phyloP scores from a whole-genome alignment of 2,113 vertebrate genomes.

The Pachyramphus minor region DNA sequence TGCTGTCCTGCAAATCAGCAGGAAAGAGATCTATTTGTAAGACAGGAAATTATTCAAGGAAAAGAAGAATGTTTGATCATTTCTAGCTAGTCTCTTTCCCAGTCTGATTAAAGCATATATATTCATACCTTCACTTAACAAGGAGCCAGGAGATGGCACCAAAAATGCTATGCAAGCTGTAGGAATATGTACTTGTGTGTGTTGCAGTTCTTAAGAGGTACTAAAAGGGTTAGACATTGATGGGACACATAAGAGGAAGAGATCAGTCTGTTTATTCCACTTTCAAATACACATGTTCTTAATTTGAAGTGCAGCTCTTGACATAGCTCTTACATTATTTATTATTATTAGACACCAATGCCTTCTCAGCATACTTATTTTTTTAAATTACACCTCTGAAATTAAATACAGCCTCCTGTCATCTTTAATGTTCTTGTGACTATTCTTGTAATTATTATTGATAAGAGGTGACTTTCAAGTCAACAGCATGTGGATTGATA shows the following conservation, averaged over 20 bases:
- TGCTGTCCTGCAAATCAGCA: not conserved
- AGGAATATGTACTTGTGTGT: not conserved
- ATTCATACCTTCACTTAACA: not conserved
- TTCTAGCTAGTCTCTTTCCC: not conserved
- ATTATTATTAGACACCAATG: not conserved
- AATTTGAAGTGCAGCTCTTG: constrained; percentile 27
- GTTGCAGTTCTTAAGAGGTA: not conserved
- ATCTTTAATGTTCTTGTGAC: constrained; percentile 13
- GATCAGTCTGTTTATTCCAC: constrained; percentile 30
- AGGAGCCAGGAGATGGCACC: not conserved
- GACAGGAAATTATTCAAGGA: not conserved
- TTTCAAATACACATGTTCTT: not conserved
- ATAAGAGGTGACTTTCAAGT: constrained; percentile 38
- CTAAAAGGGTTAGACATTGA: not conserved
- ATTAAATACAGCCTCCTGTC: constrained; percentile 22
- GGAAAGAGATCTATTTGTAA: not conserved
- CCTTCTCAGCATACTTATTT: constrained; percentile 12
- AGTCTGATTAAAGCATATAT: not conserved
- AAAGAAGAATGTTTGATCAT: not conserved
- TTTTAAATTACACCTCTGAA: constrained; percentile 34
- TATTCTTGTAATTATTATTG: constrained; percentile 3
- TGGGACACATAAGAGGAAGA: not conserved
- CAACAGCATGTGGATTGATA: not conserved
- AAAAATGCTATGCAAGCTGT: not conserved
- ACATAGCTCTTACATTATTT: constrained; percentile 16